A percentile compares a stretch with the other conserved stretches of the same genome.
These are phyloP conservation scores for Aphaenogaster rudis DNA, from an alignment of 1,140 invertebrate species.

Conservation along the genomic window DNA sequence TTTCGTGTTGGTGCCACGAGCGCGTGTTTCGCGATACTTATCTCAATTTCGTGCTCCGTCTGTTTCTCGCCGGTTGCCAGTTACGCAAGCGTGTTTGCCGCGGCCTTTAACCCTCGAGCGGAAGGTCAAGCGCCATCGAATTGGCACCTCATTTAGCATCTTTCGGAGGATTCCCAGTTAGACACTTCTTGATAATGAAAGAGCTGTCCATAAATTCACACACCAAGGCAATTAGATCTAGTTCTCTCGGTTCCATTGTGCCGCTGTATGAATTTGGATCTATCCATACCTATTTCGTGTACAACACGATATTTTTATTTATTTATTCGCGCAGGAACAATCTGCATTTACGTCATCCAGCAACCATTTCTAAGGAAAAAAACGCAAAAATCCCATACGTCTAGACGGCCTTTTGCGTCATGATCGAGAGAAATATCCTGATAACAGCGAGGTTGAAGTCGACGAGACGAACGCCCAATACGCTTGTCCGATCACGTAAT, in stretches of 20 bases:
- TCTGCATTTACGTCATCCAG: background rate
- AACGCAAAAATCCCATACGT: background rate
- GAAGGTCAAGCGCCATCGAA: slow-evolving; percentile 42
- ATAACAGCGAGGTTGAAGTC: background rate
- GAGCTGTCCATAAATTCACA: background rate
- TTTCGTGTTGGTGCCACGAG: slow-evolving; percentile 20
- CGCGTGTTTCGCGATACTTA: slow-evolving; percentile 32
- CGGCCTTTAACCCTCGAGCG: slow-evolving; percentile 42
- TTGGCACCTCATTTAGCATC: slow-evolving; percentile 41
- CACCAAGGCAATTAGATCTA: background rate
- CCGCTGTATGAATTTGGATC: background rate
- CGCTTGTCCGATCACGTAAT: slow-evolving; percentile 71
- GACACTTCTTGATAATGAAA: slow-evolving; percentile 7
- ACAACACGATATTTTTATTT: background rate
- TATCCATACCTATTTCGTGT: background rate
- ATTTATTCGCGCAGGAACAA: background rate
- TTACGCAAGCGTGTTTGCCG: slow-evolving; percentile 27
- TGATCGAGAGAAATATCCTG: background rate
- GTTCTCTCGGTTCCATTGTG: background rate
- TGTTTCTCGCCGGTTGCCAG: background rate
- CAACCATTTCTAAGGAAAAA: background rate
- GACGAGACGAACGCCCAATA: slow-evolving; percentile 26
- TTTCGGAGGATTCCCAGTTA: slow-evolving; percentile 30
- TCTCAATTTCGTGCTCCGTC: slow-evolving; percentile 45
- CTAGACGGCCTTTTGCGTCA: background rate